Base-by-base conservation (phyloP, 2,888 invertebrate genomes). In the Cheilosia vernalis region DNA sequence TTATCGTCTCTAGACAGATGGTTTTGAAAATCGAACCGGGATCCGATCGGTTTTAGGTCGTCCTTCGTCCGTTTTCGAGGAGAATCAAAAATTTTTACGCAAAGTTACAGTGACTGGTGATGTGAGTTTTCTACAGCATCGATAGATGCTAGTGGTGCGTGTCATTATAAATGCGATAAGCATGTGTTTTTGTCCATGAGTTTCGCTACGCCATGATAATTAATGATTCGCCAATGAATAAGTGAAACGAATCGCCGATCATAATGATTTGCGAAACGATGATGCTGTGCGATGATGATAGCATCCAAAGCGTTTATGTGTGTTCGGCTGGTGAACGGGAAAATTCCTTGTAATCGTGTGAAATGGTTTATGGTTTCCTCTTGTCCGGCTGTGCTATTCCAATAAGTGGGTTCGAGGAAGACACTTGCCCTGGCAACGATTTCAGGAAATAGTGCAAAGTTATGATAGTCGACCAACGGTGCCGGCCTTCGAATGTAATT, bases 1-100 rank as follows among this genome's bases (percentile, higher is more conserved):
- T 77, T 76, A 85, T 85, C 85, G 61, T 85, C 85, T 85, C 76
- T 33, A 60, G 76, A 85, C 85, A 85, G 85, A 85, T 85, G 85
- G 85, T 85, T 81, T 85, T 60, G 37, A 13, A 67, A 80, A 85
- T 81, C 74, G 64, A 66, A 79, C 67, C 70, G 44, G 80, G 69
- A 42, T 76, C 69, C 53, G 74, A 74, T 64, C 67, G 73, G 64
- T 56, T 30, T 15, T 17, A 30, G 7, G n/a, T n/a, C 6, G 53
- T n/a, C 40, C 6, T 27, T 67, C 44, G 66, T 66, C 56, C 49
- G 73, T 77, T 47, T 55, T 58, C 37, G 17, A 19, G 9, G 2
- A 4, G 5, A 44, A 15, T 51, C 56, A 49, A 40, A 37, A 53
- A 53, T 9, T 53, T 9, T 53, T 53, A 44, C 55, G 27, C 30